Evolutionary conservation across 2,113 vertebrate genomes (phyloP).

Genomic region (Bos taurus): DNA sequence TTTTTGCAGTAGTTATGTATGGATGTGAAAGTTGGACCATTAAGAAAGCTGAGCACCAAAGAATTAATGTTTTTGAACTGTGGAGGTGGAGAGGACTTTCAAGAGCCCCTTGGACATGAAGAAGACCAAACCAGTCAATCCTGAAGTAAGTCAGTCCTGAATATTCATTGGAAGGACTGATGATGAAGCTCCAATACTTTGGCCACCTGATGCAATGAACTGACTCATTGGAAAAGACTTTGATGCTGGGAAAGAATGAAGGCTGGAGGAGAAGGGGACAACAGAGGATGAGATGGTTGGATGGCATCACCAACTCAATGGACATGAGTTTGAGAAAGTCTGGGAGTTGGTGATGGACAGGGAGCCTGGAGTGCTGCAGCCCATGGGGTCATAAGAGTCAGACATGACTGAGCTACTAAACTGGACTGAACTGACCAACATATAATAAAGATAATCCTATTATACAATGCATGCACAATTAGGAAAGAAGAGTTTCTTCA

Average conservation of each 20-base stretch:
- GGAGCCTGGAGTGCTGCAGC: background rate
- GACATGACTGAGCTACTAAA: background rate
- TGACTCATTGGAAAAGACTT: background rate
- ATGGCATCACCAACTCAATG: background rate
- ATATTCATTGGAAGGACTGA: background rate
- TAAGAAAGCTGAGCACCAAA: background rate
- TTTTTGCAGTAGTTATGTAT: background rate
- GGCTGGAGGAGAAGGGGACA: background rate
- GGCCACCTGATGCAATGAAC: background rate
- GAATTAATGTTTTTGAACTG: background rate
- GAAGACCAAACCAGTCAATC: background rate
- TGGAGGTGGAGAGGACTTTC: background rate
- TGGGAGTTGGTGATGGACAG: background rate
- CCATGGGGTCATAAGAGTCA: background rate
- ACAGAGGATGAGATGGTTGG: background rate
- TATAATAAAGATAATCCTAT: background rate
- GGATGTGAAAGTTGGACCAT: background rate
- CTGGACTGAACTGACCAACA: background rate
- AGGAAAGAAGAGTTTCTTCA: background rate
- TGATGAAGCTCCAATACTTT: background rate
- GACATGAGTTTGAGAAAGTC: background rate
- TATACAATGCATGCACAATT: background rate
- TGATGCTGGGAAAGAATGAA: background rate
- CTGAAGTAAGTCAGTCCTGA: background rate
- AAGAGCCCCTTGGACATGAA: background rate